Evolutionary conservation across 2,113 vertebrate genomes (phyloP).

Genomic region (Octodon degus): DNA sequence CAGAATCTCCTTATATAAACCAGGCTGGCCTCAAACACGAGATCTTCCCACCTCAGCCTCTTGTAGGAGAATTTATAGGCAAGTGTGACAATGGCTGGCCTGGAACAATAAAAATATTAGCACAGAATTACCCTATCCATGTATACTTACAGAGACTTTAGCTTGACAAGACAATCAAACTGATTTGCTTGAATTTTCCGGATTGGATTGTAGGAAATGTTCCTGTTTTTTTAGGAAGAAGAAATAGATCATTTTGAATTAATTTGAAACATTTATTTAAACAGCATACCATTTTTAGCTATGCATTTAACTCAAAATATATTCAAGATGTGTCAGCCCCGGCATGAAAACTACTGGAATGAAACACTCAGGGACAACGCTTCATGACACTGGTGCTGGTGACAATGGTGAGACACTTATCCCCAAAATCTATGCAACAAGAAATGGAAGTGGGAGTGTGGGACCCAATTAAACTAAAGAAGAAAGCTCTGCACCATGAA

Average conservation of each 20-base stretch:
- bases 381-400: not conserved
- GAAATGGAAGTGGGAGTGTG: not conserved
- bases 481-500: not conserved
- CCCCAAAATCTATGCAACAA: not conserved
- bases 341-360: not conserved
- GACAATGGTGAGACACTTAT: too few relatives aligned
- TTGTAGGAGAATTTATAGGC: not conserved
- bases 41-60: not conserved
- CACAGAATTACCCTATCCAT: not conserved
- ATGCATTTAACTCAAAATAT: not conserved
- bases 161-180: slow-evolving; percentile 93
- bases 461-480: not conserved
- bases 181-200: slow-evolving; percentile 92
- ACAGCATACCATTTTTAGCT: not conserved
- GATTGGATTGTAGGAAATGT: slow-evolving; percentile 96
- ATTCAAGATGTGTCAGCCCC: not conserved
- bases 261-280: slow-evolving; percentile 34
- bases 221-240: slow-evolving; percentile 86
- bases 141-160: slow-evolving; percentile 96
- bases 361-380: not conserved
- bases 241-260: slow-evolving; percentile 34
- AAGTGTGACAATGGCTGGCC: not conserved
- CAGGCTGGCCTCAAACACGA: not conserved
- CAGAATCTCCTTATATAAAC: not conserved
- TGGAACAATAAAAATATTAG: slow-evolving; percentile 32